These are phyloP conservation scores for Oegoconia quadripuncta DNA, from an alignment of 2,888 invertebrate genomes.

Conservation along the genomic window DNA sequence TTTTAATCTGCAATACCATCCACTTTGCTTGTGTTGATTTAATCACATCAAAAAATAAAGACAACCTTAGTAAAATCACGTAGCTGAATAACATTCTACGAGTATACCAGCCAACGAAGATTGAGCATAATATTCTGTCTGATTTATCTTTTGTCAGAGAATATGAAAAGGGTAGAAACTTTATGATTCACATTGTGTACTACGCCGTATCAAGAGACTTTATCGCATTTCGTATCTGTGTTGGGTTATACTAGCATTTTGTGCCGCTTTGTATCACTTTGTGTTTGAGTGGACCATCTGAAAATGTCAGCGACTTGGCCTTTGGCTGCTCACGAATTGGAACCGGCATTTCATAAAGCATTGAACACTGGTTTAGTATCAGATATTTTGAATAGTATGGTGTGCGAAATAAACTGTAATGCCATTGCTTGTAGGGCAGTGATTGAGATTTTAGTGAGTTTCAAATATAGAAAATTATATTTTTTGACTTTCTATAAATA, in stretches of 20 bases:
- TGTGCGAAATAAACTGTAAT: background rate
- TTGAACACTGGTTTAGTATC: constrained; percentile 24
- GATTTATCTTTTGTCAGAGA: constrained; percentile 5
- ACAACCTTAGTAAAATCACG: too few species aligned
- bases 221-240: constrained; percentile 5
- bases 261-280: constrained; percentile 16
- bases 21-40: too few species aligned
- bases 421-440: too few species aligned
- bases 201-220: background rate
- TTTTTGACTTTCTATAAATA: too few species aligned
- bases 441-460: too few species aligned
- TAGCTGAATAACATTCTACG: too few species aligned
- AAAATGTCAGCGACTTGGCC: constrained; percentile 61
- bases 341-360: constrained; percentile 30
- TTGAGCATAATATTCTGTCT: constrained; percentile 1
- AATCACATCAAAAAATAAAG: too few species aligned
- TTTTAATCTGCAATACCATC: too few species aligned
- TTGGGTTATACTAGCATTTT: background rate
- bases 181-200: constrained; percentile 3
- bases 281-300: constrained; percentile 33
- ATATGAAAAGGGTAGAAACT: constrained; percentile 6
- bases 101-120: background rate
- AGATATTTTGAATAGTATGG: background rate
- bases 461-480: too few species aligned
- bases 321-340: constrained; percentile 52